Evolutionary conservation across 2,888 invertebrate species (phyloP).

Genomic region (Serripes groenlandicus): DNA sequence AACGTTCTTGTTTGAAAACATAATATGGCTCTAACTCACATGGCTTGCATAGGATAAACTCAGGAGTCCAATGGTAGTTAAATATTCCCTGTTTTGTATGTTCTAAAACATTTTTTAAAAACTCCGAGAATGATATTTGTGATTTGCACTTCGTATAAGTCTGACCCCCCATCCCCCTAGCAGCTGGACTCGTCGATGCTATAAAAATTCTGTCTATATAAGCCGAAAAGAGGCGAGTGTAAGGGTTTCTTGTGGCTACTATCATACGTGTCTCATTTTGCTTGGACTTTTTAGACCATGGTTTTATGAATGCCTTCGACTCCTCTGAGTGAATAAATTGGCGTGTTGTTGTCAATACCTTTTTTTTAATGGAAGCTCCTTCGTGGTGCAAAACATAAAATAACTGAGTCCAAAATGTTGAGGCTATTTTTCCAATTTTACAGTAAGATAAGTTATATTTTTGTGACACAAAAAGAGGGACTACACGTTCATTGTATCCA

Average conservation of each 20-base stretch:
- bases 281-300: not conserved
- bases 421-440: constrained; percentile 12
- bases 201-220: not conserved
- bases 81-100: not conserved
- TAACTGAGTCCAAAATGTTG: constrained; percentile 10
- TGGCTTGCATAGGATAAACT: not conserved
- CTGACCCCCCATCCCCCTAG: not conserved
- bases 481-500: too few species aligned
- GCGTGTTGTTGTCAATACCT: not conserved
- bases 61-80: not conserved
- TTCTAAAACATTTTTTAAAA: not conserved
- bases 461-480: too few species aligned
- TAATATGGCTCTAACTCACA: not conserved
- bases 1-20: not conserved
- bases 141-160: constrained; percentile 3
- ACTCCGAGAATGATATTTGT: not conserved
- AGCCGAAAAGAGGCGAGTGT: not conserved
- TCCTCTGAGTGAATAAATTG: not conserved
- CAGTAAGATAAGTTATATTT: too few species aligned
- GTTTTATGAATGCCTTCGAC: not conserved
- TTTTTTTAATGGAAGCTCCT: not conserved
- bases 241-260: not conserved
- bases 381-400: constrained; percentile 6
- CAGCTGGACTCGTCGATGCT: not conserved
- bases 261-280: not conserved